phyloP scores from a whole-genome alignment of 2,113 vertebrate genomes.

The Dasypus novemcinctus region DNA sequence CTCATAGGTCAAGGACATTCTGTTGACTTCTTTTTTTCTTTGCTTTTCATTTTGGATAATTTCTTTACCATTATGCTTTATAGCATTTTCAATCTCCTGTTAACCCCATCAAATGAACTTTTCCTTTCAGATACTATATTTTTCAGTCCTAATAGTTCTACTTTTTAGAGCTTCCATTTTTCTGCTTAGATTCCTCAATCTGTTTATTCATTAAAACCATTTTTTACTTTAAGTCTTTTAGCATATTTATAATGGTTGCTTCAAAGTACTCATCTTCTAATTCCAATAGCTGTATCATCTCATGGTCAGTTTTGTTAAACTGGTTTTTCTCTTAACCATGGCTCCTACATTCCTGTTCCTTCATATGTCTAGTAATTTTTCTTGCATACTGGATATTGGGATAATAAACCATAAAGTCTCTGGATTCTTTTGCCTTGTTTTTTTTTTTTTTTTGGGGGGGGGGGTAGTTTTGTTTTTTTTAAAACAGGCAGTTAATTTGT shows the following conservation, averaged over 20 bases:
- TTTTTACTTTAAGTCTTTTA: not conserved
- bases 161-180: conserved; percentile 6
- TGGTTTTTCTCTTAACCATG: not conserved
- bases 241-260: not conserved
- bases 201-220: not conserved
- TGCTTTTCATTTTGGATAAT: not conserved
- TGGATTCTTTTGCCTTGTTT: not conserved
- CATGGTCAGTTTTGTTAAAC: not conserved
- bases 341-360: not conserved
- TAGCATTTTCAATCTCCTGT: not conserved
- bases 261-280: not conserved
- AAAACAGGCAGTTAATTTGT: not conserved
- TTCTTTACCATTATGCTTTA: not conserved
- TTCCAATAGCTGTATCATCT: not conserved
- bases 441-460: too few relatives aligned
- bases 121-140: not conserved
- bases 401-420: not conserved
- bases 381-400: not conserved
- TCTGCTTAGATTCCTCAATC: not conserved
- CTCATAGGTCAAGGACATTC: not conserved
- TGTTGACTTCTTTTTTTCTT: not conserved
- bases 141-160: not conserved
- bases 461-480: not conserved
- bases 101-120: not conserved
- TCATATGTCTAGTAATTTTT: not conserved